A percentile compares a stretch with the other conserved stretches of the same genome.
Conservation (phyloP, 2,113 vertebrate genomes). For the Clarias magur region DNA sequence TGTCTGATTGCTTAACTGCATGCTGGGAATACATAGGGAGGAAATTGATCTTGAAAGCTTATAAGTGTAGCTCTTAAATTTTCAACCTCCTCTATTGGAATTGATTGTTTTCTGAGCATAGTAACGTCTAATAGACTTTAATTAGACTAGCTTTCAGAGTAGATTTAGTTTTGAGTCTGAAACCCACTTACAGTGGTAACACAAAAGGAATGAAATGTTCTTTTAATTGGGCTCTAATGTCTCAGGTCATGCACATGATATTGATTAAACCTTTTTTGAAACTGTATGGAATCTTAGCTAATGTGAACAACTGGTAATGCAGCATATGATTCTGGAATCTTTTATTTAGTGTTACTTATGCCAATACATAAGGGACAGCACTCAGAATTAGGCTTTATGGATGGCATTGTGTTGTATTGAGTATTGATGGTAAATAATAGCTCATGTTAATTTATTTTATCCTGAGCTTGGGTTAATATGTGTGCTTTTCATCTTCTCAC, state of each 20-base stretch:
- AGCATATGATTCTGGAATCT: neutral
- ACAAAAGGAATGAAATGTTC: neutral
- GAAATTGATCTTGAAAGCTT: constrained; percentile 50
- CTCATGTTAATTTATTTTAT: neutral
- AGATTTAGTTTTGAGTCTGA: neutral
- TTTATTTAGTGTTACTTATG: neutral
- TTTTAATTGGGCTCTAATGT: neutral
- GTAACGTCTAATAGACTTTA: constrained; percentile 13
- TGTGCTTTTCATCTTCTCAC: neutral
- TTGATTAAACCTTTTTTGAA: neutral
- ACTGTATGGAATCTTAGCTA: neutral
- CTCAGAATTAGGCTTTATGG: neutral
- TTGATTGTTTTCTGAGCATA: constrained; percentile 9
- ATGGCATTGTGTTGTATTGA: too few species aligned
- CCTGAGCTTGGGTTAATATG: neutral
- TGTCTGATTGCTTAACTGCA: constrained; percentile 61
- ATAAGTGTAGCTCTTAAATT: constrained; percentile 18
- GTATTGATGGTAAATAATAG: neutral
- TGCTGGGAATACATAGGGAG: constrained; percentile 48
- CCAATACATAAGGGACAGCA: neutral
- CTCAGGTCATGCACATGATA: neutral
- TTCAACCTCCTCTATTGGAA: constrained; percentile 15
- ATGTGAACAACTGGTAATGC: neutral
- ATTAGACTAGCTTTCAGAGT: neutral
- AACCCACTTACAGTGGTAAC: neutral